Percentiles rank a stretch among this genome's conserved stretches.
These are phyloP conservation scores for Xylocopa sonorina DNA, from an alignment of 1,140 invertebrate genomes.

Conservation along the genomic window DNA sequence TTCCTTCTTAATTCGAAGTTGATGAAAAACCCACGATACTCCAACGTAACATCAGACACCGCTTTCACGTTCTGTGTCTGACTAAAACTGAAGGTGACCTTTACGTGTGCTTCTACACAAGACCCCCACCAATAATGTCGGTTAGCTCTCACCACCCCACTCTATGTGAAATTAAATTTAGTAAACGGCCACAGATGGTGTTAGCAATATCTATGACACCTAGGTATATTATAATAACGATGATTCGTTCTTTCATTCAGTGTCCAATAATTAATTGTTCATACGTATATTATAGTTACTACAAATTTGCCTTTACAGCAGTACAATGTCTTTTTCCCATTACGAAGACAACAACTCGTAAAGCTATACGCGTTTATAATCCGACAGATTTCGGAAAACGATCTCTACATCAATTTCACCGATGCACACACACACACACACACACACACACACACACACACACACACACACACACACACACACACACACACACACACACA, in stretches of 20 bases:
- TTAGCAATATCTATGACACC: neutral
- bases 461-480: too few species aligned
- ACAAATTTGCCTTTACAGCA: too few species aligned
- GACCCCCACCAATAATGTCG: slow-evolving; percentile 19
- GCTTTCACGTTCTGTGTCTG: slow-evolving; percentile 58
- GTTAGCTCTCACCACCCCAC: slow-evolving; percentile 13
- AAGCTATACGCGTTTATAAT: neutral
- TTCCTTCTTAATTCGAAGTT: neutral
- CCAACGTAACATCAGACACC: slow-evolving; percentile 32
- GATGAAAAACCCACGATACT: neutral
- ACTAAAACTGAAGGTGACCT: slow-evolving; percentile 75
- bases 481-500: too few species aligned
- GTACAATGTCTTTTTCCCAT: too few species aligned
- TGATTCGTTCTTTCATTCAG: too few species aligned
- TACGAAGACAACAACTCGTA: too few species aligned
- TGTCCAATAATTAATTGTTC: slow-evolving; percentile 4
- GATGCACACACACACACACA: too few species aligned
- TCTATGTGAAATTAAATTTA: slow-evolving; percentile 36
- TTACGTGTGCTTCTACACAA: slow-evolving; percentile 51
- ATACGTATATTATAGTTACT: neutral
- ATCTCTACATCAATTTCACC: neutral
- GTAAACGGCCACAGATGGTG: slow-evolving; percentile 43
- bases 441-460: too few species aligned
- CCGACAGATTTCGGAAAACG: neutral
- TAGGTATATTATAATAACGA: too few species aligned